phyloP scores from a whole-genome alignment of 2,113 vertebrate genomes.

The Acrocephalus kingi region DNA sequence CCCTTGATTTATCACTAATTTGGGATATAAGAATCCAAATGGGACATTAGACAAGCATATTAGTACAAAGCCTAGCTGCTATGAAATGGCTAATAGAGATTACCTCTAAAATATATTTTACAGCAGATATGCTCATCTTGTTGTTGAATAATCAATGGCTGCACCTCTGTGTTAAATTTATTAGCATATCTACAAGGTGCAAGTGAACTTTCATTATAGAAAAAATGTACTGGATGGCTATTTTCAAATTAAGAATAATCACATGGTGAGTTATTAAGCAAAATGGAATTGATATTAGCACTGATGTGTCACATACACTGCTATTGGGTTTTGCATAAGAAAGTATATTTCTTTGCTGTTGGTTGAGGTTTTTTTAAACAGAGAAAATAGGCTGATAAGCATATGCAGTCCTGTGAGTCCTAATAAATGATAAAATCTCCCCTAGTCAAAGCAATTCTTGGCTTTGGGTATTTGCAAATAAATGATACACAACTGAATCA shows the following conservation, averaged over 20 bases:
- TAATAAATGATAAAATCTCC: background rate
- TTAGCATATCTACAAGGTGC: constrained; percentile 51
- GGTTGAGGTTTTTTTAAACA: background rate
- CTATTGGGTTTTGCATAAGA: background rate
- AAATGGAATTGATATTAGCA: constrained; percentile 37
- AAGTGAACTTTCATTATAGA: constrained; percentile 46
- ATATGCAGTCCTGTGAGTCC: background rate
- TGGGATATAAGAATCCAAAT: constrained; percentile 47
- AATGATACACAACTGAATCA: background rate
- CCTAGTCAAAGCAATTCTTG: background rate
- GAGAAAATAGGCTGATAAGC: background rate
- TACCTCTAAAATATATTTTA: constrained; percentile 54
- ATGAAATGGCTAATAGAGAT: constrained; percentile 42
- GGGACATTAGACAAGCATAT: constrained; percentile 59
- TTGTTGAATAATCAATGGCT: constrained; percentile 55
- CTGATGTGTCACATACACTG: constrained; percentile 44
- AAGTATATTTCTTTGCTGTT: background rate
- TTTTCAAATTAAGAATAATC: constrained; percentile 62
- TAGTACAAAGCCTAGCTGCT: constrained; percentile 42
- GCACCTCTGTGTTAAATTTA: constrained; percentile 52
- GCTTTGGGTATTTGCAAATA: constrained; percentile 6
- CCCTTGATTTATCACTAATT: constrained; percentile 56
- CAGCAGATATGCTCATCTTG: constrained; percentile 33
- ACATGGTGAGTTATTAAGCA: constrained; percentile 27
- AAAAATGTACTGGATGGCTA: constrained; percentile 28